A percentile compares a stretch with the other conserved stretches of the same genome.
Evolutionary conservation across 1,140 invertebrate genomes (phyloP).

Genomic region (Neocloeon triangulifer): DNA sequence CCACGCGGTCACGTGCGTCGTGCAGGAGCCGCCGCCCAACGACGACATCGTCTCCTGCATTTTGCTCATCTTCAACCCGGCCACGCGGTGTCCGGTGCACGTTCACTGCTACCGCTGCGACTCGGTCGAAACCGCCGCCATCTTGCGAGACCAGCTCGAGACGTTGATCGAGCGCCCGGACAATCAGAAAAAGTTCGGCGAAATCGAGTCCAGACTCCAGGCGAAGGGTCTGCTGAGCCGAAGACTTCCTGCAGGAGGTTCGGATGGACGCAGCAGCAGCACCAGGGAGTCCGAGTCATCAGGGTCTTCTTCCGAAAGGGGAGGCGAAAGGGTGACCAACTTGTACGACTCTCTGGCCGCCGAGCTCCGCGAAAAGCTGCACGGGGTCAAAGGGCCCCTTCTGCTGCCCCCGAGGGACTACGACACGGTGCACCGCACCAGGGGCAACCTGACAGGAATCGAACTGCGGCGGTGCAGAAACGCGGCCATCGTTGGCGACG

Average conservation of each 20-base stretch:
- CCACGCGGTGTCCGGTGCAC: constrained; percentile 69
- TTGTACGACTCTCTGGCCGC: constrained; percentile 84
- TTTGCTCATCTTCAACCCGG: constrained; percentile 70
- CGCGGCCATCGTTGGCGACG: constrained; percentile 39
- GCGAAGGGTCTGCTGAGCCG: constrained; percentile 17
- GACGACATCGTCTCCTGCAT: constrained; percentile 83
- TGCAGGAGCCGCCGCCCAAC: constrained; percentile 32
- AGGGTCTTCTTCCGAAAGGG: constrained; percentile 22
- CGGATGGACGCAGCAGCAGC: constrained; percentile 22
- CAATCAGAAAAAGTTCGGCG: constrained; percentile 63
- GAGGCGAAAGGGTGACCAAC: constrained; percentile 34
- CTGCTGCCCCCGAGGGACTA: constrained; percentile 81
- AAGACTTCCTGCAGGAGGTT: constrained; percentile 1
- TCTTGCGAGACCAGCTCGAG: constrained; percentile 60
- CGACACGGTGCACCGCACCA: constrained; percentile 64
- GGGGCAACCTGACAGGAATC: constrained; percentile 60
- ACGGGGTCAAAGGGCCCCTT: constrained; percentile 33
- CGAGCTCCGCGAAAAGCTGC: constrained; percentile 68
- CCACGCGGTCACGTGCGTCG: constrained; percentile 69
- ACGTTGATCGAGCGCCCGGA: constrained; percentile 61
- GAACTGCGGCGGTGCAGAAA: constrained; percentile 49
- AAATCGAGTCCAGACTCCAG: constrained; percentile 39
- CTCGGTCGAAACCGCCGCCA: constrained; percentile 71
- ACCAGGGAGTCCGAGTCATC: constrained; percentile 49
- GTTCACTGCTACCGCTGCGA: constrained; percentile 92